Evolutionary conservation across 2,113 vertebrate species (phyloP).

Genomic region (Phycodurus eques): DNA sequence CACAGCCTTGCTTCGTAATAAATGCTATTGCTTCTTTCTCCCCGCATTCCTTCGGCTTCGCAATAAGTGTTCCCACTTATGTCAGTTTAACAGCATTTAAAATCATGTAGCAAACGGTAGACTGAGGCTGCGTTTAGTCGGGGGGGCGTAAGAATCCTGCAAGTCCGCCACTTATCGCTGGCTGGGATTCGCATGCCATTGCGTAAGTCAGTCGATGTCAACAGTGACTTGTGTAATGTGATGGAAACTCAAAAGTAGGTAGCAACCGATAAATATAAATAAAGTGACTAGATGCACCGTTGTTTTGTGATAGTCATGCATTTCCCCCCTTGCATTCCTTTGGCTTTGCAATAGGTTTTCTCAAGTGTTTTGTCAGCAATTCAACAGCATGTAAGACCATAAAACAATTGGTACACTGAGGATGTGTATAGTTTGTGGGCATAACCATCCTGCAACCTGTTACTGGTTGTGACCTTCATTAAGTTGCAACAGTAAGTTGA

Average conservation of each 20-base stretch:
- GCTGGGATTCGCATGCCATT: not conserved
- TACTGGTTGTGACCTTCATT: no score
- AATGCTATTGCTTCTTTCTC: not conserved
- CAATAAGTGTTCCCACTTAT: conserved; percentile 5
- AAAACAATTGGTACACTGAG: not conserved
- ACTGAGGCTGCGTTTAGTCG: not conserved
- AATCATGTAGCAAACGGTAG: conserved; percentile 5
- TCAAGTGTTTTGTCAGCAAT: no score
- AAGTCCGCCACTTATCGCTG: not conserved
- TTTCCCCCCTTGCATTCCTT: no score
- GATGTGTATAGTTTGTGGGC: not conserved
- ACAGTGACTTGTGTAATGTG: not conserved
- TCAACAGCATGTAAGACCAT: not conserved
- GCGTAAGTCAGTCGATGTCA: not conserved
- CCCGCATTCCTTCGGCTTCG: not conserved
- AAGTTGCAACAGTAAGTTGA: no score
- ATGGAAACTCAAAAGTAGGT: no score
- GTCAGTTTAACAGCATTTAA: not conserved
- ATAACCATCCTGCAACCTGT: not conserved
- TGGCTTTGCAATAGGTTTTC: no score
- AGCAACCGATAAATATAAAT: no score
- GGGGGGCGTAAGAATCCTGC: not conserved
- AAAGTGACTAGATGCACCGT: no score
- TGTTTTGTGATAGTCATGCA: no score
- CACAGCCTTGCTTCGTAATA: conserved; percentile 6